Conservation (phyloP, 35 echinoderm and acorn worm species). For the Heliocidaris tuberculata region DNA sequence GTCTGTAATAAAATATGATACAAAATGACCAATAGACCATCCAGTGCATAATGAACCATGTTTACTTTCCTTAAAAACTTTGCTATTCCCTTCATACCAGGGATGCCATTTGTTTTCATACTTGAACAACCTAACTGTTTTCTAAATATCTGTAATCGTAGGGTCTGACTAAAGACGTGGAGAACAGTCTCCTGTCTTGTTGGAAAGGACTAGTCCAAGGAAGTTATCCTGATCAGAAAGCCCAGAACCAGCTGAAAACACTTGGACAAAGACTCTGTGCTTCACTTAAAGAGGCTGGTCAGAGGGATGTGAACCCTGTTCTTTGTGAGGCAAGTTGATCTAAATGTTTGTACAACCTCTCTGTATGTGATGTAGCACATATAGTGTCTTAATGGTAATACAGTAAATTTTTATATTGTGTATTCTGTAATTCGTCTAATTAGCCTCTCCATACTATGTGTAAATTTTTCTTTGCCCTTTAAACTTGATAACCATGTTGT, state of each 20-base stretch:
- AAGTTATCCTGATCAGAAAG: slow-evolving; percentile 21
- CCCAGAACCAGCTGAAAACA: background rate
- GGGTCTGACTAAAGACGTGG: slow-evolving; percentile 73
- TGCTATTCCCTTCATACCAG: background rate
- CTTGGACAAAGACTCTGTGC: slow-evolving; percentile 6
- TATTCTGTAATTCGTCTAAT: no score
- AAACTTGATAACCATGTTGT: slow-evolving; percentile 24
- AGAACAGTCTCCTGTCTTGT: slow-evolving; percentile 70
- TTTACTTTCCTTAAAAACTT: no score
- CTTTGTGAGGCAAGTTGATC: slow-evolving; percentile 19
- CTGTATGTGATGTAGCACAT: background rate
- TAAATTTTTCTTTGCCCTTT: background rate
- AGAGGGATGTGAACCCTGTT: background rate
- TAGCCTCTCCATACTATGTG: no score
- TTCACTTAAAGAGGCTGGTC: background rate
- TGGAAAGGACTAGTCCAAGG: slow-evolving; percentile 88
- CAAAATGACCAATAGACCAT: no score
- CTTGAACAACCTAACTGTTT: background rate
- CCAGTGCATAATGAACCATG: background rate
- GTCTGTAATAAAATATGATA: background rate
- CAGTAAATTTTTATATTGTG: no score
- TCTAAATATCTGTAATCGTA: slow-evolving; percentile 19
- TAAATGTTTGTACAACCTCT: background rate
- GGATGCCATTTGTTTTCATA: background rate
- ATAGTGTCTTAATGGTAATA: no score